Percentiles rank a stretch among this genome's conserved stretches.
Conservation (phyloP, 35 echinoderm and acorn worm genomes). For the Anneissia japonica region DNA sequence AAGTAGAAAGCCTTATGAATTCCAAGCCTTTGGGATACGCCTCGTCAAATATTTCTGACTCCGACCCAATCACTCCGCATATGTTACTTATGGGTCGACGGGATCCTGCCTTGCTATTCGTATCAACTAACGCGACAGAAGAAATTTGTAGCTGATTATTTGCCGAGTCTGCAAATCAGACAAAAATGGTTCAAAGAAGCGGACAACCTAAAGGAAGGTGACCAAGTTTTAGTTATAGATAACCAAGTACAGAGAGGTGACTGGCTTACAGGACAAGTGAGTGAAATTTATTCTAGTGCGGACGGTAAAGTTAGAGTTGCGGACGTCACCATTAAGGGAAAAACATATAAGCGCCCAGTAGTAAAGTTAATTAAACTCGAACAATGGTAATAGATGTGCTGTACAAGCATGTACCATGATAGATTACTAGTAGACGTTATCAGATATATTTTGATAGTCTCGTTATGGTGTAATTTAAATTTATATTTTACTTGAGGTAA, state of each 20-base stretch:
- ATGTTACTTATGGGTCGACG: conserved; percentile 25
- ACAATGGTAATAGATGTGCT: too few relatives aligned
- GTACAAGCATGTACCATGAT: too few relatives aligned
- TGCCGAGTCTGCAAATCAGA: conserved; percentile 25
- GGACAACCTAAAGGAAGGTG: conserved; percentile 1
- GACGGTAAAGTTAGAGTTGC: conserved; percentile 41
- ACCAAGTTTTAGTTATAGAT: conserved; percentile 24
- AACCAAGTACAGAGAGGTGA: conserved; percentile 8
- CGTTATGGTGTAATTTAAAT: too few relatives aligned
- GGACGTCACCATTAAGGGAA: conserved; percentile 14
- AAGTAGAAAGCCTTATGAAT: conserved; percentile 34
- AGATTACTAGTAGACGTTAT: too few relatives aligned
- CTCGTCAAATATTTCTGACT: conserved; percentile 21
- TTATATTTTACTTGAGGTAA: too few relatives aligned
- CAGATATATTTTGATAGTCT: too few relatives aligned
- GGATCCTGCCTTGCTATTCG: conserved; percentile 10
- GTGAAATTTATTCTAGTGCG: conserved; percentile 15
- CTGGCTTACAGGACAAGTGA: conserved; percentile 26
- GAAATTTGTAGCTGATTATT: conserved; percentile 24
- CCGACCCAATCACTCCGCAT: conserved; percentile 27
- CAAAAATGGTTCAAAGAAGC: conserved; percentile 19
- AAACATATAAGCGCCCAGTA: conserved; percentile 44
- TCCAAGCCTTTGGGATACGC: conserved; percentile 41
- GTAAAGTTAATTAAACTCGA: conserved; percentile 23
- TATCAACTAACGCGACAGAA: neutral